phyloP scores from a whole-genome alignment of 92 coral and sea anemone genomes.

The Porites cylindrica region DNA sequence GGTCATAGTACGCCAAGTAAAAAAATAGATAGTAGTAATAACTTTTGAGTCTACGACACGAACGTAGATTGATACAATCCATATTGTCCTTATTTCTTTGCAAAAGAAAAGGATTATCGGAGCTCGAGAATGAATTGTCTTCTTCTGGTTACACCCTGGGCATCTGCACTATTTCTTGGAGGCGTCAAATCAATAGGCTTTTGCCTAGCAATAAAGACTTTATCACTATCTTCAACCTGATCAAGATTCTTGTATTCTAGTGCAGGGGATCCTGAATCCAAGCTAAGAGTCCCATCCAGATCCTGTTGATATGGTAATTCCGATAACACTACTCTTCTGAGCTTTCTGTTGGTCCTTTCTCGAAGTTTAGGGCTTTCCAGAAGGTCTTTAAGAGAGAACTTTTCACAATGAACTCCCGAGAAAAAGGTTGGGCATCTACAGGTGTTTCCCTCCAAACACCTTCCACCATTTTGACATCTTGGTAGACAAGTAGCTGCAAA shows the following conservation, averaged over 20 bases:
- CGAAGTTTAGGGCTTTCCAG: conserved; percentile 27
- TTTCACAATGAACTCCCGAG: conserved; percentile 72
- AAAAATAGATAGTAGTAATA: background rate
- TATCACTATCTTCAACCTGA: conserved; percentile 7
- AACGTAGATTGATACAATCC: conserved; percentile 24
- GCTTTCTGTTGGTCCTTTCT: conserved; percentile 28
- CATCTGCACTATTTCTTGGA: conserved; percentile 15
- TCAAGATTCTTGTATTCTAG: background rate
- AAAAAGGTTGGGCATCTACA: conserved; percentile 84
- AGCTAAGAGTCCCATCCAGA: conserved; percentile 14
- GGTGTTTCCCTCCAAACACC: conserved; percentile 63
- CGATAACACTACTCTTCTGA: conserved; percentile 15
- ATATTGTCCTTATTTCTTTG: no score
- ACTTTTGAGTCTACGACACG: background rate
- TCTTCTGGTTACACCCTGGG: conserved; percentile 17
- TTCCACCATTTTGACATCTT: conserved; percentile 84
- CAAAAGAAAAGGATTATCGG: background rate
- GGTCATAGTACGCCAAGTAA: no score
- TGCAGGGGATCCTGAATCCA: background rate
- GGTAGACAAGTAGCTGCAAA: conserved; percentile 53
- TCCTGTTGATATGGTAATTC: conserved; percentile 30
- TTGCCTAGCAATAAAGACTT: conserved; percentile 16
- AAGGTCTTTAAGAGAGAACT: conserved; percentile 75
- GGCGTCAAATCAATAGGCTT: conserved; percentile 14
- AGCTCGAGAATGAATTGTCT: conserved; percentile 44